Conservation (phyloP, 2,888 invertebrate species). For the Chrysolina americana region DNA sequence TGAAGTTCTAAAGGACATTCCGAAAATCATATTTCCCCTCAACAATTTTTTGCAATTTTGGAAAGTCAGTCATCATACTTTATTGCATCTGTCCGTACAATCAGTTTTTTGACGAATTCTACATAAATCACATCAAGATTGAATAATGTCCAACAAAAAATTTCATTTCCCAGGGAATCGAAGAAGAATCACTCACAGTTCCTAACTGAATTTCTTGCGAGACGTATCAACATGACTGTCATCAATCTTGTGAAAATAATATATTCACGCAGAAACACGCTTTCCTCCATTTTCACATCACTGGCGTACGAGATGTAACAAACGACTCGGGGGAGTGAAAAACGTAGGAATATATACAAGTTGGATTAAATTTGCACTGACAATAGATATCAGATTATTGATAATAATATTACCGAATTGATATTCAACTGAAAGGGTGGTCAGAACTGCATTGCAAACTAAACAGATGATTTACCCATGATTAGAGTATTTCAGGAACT, state of each 20-base stretch:
- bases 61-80: constrained; percentile 2
- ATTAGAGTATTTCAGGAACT: too few species aligned
- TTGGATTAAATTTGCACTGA: too few species aligned
- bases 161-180: constrained; percentile 51
- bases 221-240: constrained; percentile 58
- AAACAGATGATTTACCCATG: too few species aligned
- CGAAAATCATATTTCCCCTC: neutral
- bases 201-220: constrained; percentile 56
- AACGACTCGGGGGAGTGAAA: constrained; percentile 20
- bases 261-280: constrained; percentile 56
- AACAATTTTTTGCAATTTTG: neutral
- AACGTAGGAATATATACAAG: neutral
- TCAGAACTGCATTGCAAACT: too few species aligned
- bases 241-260: constrained; percentile 62
- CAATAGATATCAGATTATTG: too few species aligned
- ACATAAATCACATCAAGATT: constrained; percentile 36
- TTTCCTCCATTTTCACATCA: constrained; percentile 42
- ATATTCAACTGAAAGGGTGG: too few species aligned
- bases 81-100: neutral
- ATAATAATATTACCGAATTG: too few species aligned
- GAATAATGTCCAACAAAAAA: constrained; percentile 43
- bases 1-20: neutral
- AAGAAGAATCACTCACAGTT: constrained; percentile 56
- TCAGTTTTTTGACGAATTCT: constrained; percentile 1
- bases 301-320: constrained; percentile 32